Percentiles rank a stretch among this genome's conserved stretches.
Conservation (phyloP, 2,888 invertebrate genomes). For the Megastigmus dorsalis region DNA sequence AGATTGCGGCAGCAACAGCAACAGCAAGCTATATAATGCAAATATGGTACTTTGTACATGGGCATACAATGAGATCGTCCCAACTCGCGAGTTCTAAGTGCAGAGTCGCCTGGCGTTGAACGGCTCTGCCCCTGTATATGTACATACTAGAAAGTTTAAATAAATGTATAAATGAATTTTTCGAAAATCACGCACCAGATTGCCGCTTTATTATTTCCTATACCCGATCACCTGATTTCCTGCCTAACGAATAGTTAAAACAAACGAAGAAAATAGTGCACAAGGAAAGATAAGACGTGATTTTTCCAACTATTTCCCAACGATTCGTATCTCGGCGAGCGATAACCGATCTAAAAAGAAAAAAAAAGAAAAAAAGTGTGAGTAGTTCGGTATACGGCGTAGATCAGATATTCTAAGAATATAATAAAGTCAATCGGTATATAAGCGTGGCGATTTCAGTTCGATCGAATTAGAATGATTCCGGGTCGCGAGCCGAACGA, state of each 20-base stretch:
- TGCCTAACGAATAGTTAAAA: too few species aligned
- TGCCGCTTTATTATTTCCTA: too few species aligned
- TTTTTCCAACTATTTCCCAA: too few species aligned
- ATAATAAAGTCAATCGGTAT: constrained; percentile 9
- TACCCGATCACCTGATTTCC: too few species aligned
- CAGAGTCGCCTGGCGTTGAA: constrained; percentile 14
- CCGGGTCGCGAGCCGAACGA: constrained; percentile 34
- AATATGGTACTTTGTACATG: constrained; percentile 34
- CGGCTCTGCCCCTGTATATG: constrained; percentile 36
- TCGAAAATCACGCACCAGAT: too few species aligned
- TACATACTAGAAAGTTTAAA: constrained; percentile 54
- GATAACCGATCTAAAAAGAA: too few species aligned
- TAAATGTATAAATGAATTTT: constrained; percentile 54
- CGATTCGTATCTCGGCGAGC: too few species aligned
- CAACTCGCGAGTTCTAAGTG: constrained; percentile 21
- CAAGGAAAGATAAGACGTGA: too few species aligned
- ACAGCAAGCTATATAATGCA: background rate
- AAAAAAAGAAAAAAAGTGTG: too few species aligned
- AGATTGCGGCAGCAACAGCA: background rate
- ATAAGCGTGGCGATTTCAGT: constrained; percentile 20
- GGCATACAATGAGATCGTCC: constrained; percentile 26
- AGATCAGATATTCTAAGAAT: too few species aligned
- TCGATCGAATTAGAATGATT: constrained; percentile 51
- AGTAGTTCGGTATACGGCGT: too few species aligned
- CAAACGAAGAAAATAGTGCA: too few species aligned